Percentiles rank a stretch among this genome's conserved stretches.
These are phyloP conservation scores for Leptopilina boulardi DNA, from an alignment of 1,140 invertebrate genomes.

Conservation along the genomic window DNA sequence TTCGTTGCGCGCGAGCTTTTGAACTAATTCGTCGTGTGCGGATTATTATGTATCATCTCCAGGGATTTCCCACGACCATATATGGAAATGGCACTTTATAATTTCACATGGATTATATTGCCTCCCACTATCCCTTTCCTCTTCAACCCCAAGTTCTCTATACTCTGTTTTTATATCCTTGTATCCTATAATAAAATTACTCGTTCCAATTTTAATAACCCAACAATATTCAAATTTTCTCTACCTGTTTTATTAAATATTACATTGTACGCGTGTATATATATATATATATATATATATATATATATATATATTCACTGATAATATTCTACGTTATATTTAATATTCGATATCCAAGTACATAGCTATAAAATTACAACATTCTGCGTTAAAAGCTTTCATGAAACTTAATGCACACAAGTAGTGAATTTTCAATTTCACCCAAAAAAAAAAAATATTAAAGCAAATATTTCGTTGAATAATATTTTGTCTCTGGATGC, in stretches of 20 bases:
- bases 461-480: neutral
- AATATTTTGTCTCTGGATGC: conserved; percentile 5
- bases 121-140: too few relatives aligned
- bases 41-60: conserved; percentile 20
- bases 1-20: conserved; percentile 8
- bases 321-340: too few relatives aligned
- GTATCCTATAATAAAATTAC: conserved; percentile 10
- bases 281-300: too few relatives aligned
- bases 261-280: too few relatives aligned
- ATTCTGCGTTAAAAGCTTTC: neutral
- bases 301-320: too few relatives aligned
- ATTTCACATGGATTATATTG: conserved; percentile 6
- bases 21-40: neutral
- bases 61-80: neutral
- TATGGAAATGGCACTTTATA: conserved; percentile 15
- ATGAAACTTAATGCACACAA: neutral
- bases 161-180: neutral
- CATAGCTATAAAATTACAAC: neutral
- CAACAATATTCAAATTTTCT: neutral
- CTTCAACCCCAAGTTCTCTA: neutral
- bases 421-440: neutral
- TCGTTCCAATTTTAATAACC: conserved; percentile 5
- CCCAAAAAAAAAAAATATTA: neutral
- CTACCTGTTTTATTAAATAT: neutral
- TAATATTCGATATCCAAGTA: too few relatives aligned